Conservation (phyloP, 2,113 vertebrate species). For the Corydoras sp. region DNA sequence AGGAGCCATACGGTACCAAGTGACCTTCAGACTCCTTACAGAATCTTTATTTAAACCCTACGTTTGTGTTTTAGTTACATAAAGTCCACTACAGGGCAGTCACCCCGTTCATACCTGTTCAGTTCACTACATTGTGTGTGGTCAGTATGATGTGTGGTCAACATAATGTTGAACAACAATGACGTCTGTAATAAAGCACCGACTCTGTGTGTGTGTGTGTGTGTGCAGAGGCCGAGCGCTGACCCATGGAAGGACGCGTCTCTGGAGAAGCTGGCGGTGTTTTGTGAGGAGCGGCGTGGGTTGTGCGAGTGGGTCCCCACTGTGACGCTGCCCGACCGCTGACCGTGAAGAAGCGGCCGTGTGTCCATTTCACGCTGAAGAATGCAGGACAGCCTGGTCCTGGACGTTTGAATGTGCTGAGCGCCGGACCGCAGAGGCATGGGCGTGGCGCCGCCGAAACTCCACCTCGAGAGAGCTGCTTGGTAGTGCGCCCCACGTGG, state of each 20-base stretch:
- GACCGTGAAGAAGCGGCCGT: conserved; percentile 40
- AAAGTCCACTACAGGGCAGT: too few relatives aligned
- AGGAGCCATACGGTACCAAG: too few relatives aligned
- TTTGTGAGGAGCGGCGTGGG: conserved; percentile 88
- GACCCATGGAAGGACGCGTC: conserved; percentile 86
- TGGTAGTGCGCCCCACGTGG: too few relatives aligned
- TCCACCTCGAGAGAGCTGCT: neutral
- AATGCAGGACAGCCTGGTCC: conserved; percentile 1
- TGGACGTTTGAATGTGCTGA: neutral
- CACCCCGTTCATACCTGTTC: too few relatives aligned
- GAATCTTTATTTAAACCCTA: too few relatives aligned
- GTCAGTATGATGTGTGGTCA: too few relatives aligned
- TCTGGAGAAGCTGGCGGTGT: conserved; percentile 80
- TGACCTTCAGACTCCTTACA: too few relatives aligned
- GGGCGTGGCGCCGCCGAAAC: neutral
- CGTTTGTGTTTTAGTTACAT: too few relatives aligned
- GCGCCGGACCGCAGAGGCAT: neutral
- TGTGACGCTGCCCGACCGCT: conserved; percentile 86
- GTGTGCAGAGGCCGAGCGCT: conserved; percentile 78
- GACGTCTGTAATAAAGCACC: too few relatives aligned
- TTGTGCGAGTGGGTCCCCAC: conserved; percentile 91
- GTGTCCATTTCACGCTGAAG: conserved; percentile 7
- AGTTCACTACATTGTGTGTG: neutral
- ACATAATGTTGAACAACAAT: too few relatives aligned
- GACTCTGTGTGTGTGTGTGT: neutral